Evolutionary conservation across 2,113 vertebrate species (phyloP).

Genomic region (Manacus vitellinus): DNA sequence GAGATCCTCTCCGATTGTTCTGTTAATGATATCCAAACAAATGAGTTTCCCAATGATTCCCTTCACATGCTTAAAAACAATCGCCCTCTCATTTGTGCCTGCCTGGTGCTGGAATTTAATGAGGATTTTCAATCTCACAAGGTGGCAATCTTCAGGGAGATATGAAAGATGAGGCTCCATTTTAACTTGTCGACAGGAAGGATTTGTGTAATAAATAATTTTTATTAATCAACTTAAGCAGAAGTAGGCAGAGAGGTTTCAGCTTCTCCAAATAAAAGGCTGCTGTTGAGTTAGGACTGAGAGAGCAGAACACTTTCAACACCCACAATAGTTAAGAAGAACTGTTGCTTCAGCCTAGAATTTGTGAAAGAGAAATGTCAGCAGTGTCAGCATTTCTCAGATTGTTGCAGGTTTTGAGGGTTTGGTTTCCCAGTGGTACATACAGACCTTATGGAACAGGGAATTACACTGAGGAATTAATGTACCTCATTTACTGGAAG

Average conservation of each 20-base stretch:
- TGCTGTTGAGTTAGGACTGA: not conserved
- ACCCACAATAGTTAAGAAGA: not conserved
- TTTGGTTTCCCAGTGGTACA: not conserved
- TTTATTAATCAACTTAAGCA: constrained; percentile 85
- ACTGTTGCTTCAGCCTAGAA: not conserved
- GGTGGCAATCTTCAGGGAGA: constrained; percentile 86
- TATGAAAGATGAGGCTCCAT: constrained; percentile 84
- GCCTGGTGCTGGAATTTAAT: constrained; percentile 87
- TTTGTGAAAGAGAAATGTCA: not conserved
- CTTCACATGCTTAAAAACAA: constrained; percentile 86
- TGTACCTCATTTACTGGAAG: not conserved
- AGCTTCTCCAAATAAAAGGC: constrained; percentile 42
- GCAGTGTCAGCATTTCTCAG: not conserved
- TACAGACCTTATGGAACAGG: not conserved
- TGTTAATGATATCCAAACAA: constrained; percentile 94
- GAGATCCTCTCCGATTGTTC: constrained; percentile 92
- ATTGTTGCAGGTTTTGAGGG: not conserved
- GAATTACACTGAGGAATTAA: not conserved
- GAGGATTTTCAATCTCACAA: constrained; percentile 87
- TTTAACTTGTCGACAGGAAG: constrained; percentile 84
- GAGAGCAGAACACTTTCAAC: not conserved
- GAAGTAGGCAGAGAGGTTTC: constrained; percentile 58
- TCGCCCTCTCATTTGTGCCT: constrained; percentile 85
- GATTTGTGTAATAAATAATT: constrained; percentile 89
- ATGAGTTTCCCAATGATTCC: constrained; percentile 90